A percentile compares a stretch with the other conserved stretches of the same genome.
These are phyloP conservation scores for Loxodonta africana DNA, from an alignment of 2,113 vertebrate species.

Conservation along the genomic window DNA sequence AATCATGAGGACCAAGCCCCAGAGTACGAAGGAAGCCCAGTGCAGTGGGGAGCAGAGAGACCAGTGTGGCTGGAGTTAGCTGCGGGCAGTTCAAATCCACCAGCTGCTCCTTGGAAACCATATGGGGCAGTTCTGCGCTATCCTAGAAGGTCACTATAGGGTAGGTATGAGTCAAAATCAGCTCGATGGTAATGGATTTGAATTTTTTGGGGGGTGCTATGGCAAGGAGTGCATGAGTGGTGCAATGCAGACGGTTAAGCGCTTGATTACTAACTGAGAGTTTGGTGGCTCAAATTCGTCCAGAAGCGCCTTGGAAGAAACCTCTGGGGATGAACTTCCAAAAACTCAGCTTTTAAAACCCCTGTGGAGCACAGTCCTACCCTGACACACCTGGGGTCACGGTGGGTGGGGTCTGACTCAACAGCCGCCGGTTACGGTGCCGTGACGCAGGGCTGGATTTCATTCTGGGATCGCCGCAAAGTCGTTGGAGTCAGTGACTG, in stretches of 20 bases:
- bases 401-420: no score
- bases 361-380: background rate
- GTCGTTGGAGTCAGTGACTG: background rate
- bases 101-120: no score
- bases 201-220: background rate
- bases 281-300: background rate
- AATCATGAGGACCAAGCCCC: background rate
- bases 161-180: no score
- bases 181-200: no score
- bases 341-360: background rate
- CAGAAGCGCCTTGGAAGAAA: no score
- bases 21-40: background rate
- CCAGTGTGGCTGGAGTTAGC: rapidly evolving
- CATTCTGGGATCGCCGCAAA: background rate
- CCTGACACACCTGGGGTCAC: no score
- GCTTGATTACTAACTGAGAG: background rate
- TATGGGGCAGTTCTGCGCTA: no score
- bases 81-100: no score
- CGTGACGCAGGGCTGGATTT: background rate
- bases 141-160: no score
- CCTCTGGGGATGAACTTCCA: background rate
- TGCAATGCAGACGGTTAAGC: background rate
- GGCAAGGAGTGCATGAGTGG: background rate
- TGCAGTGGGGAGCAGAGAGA: background rate
- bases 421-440: no score